Evolutionary conservation across 2,113 vertebrate species (phyloP), one percentile per base, ranked within the genome.

Genomic region (Odontesthes bonariensis): DNA sequence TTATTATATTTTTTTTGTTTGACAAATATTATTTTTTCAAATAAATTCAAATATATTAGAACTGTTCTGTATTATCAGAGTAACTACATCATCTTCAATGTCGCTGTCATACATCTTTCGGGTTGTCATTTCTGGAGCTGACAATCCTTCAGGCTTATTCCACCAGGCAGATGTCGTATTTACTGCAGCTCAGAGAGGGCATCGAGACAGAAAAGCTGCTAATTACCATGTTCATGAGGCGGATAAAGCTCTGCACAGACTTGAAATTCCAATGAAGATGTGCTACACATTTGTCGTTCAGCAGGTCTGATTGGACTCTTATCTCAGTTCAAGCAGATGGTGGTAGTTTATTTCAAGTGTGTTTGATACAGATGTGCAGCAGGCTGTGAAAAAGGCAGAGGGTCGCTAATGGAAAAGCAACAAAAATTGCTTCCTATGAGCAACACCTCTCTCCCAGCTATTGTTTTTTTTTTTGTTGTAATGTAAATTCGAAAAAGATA

Each of bases 321-420:
- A 89, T 92, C 90, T 91, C 82, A 83, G 64, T 82, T 81, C 72
- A 75, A 81, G 83, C 91, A 92, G 92, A 91, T 92, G 91, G 90
- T 69, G 79, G 75, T 51, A 67, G 82, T 87, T 90, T 82, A 76
- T 90, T 91, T 83, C 83, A 77, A 85, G 73, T 77, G 81, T 11
- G 69, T 70, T 79, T 79, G 67, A 86, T 86, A 53, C 71, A 69
- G 73, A 70, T 56, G 32, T 63, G 59, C 69, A 56, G 35, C 70
- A 47, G 1, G 44, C 31, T 70, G 57, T 69, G 61, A 64, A 63
- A 79, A 81, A 63, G 64, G 73, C 59, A 79, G 64, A 53, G 62
- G 67, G 60, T 70, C 22, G 22, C 49, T 44, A 46, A 68, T 65
- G 58, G 72, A 71, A 83, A 71, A 52, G 68, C 75, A 74, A 52